Percentiles rank a stretch among this genome's conserved stretches.
These are phyloP conservation scores for Sylvicola cinctus DNA, from an alignment of 2,888 invertebrate species.

Conservation along the genomic window DNA sequence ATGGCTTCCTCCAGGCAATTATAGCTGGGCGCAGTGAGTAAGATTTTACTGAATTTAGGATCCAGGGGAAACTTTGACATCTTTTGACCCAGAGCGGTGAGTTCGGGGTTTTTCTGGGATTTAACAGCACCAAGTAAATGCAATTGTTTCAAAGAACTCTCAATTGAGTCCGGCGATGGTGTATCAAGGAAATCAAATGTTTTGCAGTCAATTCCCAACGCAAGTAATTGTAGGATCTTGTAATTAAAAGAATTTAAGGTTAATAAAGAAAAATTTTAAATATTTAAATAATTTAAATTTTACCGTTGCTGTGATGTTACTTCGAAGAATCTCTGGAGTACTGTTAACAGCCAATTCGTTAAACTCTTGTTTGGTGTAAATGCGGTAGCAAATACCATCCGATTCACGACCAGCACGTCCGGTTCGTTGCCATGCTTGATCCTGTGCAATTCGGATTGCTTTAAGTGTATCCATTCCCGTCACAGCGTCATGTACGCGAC, in stretches of 20 bases:
- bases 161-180: constrained; percentile 51
- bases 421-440: constrained; percentile 82
- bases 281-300: constrained; percentile 3
- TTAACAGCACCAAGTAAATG: constrained; percentile 53
- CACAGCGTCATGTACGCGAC: constrained; percentile 58
- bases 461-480: constrained; percentile 69
- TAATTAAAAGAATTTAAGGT: constrained; percentile 30
- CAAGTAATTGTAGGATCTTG: constrained; percentile 63
- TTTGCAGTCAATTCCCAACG: constrained; percentile 60
- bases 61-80: constrained; percentile 88
- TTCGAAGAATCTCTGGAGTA: constrained; percentile 70
- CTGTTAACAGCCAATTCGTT: constrained; percentile 46
- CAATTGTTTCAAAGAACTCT: constrained; percentile 39
- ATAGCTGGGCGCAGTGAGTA: constrained; percentile 55
- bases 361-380: constrained; percentile 64
- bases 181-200: constrained; percentile 82
- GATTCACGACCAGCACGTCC: constrained; percentile 82
- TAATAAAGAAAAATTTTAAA: background rate
- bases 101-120: constrained; percentile 28
- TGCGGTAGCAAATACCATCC: constrained; percentile 68
- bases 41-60: constrained; percentile 65
- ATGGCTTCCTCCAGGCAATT: constrained; percentile 53
- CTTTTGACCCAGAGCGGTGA: constrained; percentile 60
- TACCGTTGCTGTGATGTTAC: constrained; percentile 30
- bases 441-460: constrained; percentile 67